Base-by-base conservation (phyloP, 2,888 invertebrate genomes). In the Gandaritis pyraliata region DNA sequence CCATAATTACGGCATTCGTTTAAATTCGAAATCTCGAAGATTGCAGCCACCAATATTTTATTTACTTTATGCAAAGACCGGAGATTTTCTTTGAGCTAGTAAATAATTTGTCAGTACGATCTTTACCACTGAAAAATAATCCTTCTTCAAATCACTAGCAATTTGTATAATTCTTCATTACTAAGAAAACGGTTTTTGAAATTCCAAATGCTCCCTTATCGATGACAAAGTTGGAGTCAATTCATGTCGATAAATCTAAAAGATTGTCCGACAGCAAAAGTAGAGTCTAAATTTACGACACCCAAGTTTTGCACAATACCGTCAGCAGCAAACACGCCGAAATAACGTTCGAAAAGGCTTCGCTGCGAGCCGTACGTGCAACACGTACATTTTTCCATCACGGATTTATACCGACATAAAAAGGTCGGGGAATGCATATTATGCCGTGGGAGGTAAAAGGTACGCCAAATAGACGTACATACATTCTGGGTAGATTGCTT, bases 371-470 rank as follows among this genome's bases (percentile, higher is more conserved):
- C 18, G 58, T 75, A 74, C 72, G 68, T 71, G 76, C 74, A 77
- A 78, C 76, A 76, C 74, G 76, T 72, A 77, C 76, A 80, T 80
- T 80, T 64, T 86, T 81, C 82, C 80, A 87, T 88, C 86, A 83
- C 68, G 78, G 79, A 85, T 89, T 90, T 88, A 90, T 87, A 81
- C 77, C 69, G 62, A 78, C 86, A 88, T 90, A 90, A 90, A 90
- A 87, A 82, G 76, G 76, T 78, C 79, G 74, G 78, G 73, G 86
- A 90, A 89, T 90, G 88, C 90, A 90, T 87, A 85, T 88, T 85
- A 86, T 82, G 81, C 70, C 74, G 70, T 62, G 69, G 71, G 72
- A 80, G 80, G 80, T 84, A 78, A 80, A 78, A 73, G 76, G 49
- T n/a, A n/a, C n/a, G 72, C 76, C 82, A 78, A 83, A 86, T 82